Evolutionary conservation across 2,797 vertebrate genomes (phyloP), one percentile per base, ranked within the genome.

Genomic region (Apogon talboti): DNA sequence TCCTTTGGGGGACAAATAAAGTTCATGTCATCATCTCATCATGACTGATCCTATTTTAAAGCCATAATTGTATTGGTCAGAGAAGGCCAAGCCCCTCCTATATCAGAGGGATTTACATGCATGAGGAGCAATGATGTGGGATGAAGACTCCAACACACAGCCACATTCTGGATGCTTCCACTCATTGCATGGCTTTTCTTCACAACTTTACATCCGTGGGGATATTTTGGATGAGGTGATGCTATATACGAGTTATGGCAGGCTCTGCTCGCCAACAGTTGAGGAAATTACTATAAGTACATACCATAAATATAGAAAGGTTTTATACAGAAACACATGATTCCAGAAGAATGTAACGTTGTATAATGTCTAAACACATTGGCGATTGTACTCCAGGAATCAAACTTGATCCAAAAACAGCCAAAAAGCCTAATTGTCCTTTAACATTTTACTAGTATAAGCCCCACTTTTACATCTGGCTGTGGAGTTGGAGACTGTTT

Each of bases 161-260:
- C 2, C 7, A 1, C 21, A 35, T 28, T 54, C 9, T 49, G 13
- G 12, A 63, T 11, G 28, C 46, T 40, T 51, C 19, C 44, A 21
- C 11, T 15, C n/a, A n/a, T 18, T 61, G 40, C 19, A 41, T 43
- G 3, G 9, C 11, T 33, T 42, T 52, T 49, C 42, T 60, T n/a
- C 33, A 64, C 24, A 45, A 5, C n/a, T 44, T 67, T 35, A 43
- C 38, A 41, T 62, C 38, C 37, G 16, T 11, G 42, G 41, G 46
- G 40, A 63, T 48, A 54, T 43, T 44, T 7, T 64, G n/a, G 53
- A 13, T 35, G 61, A 53, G 93, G 94, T 47, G 95, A 95, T 42
- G 14, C 12, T 33, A 33, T 33, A 33, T 33, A 7, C 7, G 30
- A 24, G 21, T 24, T 24, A 24, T 24, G 2, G 5, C 7, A 7